Conservation (phyloP, 2,113 vertebrate species). For the Desmodus rotundus region DNA sequence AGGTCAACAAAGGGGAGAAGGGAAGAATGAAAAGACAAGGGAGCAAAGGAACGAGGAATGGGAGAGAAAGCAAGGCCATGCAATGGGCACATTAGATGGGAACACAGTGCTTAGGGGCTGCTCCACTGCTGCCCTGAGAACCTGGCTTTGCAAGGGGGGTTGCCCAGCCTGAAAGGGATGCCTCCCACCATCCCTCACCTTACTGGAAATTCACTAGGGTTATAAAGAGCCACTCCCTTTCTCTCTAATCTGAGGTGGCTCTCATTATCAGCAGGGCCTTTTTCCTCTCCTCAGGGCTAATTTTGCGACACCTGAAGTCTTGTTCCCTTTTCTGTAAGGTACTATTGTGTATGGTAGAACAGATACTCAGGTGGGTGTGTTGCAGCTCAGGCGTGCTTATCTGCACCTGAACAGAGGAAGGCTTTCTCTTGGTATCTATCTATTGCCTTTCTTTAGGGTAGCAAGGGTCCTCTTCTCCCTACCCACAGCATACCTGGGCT, state of each 20-base stretch:
- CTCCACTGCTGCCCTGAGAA: too few relatives aligned
- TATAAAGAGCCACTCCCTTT: background rate
- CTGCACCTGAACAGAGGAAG: background rate
- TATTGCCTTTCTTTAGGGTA: background rate
- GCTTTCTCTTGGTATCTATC: background rate
- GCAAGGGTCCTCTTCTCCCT: background rate
- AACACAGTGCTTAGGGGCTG: background rate
- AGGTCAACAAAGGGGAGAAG: background rate
- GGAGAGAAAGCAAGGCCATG: background rate
- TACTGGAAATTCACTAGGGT: background rate
- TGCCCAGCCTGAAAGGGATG: background rate
- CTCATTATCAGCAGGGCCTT: background rate
- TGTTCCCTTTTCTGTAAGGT: background rate
- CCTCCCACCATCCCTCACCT: rapidly evolving
- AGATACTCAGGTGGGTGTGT: background rate
- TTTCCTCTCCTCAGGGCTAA: background rate
- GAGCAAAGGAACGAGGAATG: background rate
- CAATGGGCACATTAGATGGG: rapidly evolving
- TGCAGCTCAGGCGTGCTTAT: background rate
- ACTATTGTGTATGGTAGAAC: background rate
- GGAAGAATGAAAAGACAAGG: background rate
- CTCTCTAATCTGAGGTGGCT: background rate
- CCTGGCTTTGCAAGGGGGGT: background rate
- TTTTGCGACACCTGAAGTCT: background rate
- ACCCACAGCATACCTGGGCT: background rate